A percentile compares a stretch with the other conserved stretches of the same genome.
These are phyloP conservation scores for Ladona fulva DNA, from an alignment of 1,140 invertebrate genomes.

Conservation along the genomic window DNA sequence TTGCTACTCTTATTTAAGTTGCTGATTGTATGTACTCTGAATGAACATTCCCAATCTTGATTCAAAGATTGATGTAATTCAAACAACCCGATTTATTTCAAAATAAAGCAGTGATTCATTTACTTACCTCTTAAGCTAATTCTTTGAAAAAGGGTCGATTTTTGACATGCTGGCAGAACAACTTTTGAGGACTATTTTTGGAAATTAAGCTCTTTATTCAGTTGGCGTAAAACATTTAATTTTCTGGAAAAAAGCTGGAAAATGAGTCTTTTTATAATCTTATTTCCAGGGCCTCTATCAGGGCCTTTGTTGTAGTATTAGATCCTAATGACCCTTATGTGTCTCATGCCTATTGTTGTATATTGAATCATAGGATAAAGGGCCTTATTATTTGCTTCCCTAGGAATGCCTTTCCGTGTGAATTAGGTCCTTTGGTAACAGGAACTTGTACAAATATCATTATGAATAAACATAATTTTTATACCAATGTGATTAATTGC, in stretches of 20 bases:
- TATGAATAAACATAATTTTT: background rate
- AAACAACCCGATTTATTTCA: too few relatives aligned
- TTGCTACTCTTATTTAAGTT: too few relatives aligned
- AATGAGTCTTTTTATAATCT: background rate
- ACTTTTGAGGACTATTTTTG: too few relatives aligned
- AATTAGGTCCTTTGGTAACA: background rate
- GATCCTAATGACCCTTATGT: background rate
- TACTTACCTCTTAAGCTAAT: too few relatives aligned
- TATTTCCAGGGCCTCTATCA: background rate
- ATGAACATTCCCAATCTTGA: too few relatives aligned
- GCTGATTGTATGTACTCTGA: too few relatives aligned
- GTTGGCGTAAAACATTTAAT: background rate
- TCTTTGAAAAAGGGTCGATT: too few relatives aligned
- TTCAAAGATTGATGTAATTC: too few relatives aligned
- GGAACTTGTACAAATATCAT: background rate
- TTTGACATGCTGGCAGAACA: too few relatives aligned
- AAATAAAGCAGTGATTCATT: too few relatives aligned
- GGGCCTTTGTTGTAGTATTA: background rate
- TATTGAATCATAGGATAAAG: background rate
- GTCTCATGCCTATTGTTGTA: background rate
- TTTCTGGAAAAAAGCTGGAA: background rate
- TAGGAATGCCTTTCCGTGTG: background rate
- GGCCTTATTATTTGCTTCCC: background rate
- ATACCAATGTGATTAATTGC: too few relatives aligned
- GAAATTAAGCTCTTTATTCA: background rate